A percentile compares a stretch with the other conserved stretches of the same genome.
phyloP scores from a whole-genome alignment of 37 sponge, comb jelly and placozoan genomes.

The Cliona cf. orientalis region DNA sequence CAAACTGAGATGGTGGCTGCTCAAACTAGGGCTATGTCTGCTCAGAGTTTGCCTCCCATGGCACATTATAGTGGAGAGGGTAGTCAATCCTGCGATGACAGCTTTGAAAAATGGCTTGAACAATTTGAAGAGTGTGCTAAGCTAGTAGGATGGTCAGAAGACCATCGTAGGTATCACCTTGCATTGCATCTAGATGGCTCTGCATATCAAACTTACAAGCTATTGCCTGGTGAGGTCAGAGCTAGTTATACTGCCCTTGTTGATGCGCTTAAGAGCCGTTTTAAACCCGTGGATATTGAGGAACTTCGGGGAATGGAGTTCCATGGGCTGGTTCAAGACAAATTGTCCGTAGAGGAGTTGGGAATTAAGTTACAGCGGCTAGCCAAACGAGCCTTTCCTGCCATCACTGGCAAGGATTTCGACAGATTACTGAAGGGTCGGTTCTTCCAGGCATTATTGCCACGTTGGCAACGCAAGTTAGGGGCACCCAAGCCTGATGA shows the following conservation, averaged over 20 bases:
- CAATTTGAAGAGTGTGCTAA: conserved; percentile 35
- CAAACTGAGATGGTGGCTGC: conserved; percentile 23
- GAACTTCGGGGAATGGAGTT: too few relatives aligned
- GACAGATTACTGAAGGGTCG: too few relatives aligned
- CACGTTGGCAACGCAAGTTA: too few relatives aligned
- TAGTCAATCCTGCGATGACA: not conserved
- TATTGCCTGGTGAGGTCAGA: conserved; percentile 1
- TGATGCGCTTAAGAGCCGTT: not conserved
- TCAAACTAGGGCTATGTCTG: too few relatives aligned
- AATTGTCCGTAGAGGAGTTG: conserved; percentile 4
- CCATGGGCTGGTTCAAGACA: not conserved
- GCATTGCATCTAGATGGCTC: conserved; percentile 8
- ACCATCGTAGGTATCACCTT: conserved; percentile 26
- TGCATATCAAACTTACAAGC: not conserved
- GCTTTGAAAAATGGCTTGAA: conserved; percentile 34
- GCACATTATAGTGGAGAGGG: conserved; percentile 18
- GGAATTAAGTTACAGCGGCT: conserved; percentile 3
- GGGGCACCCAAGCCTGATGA: too few relatives aligned
- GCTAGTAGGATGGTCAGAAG: conserved; percentile 6
- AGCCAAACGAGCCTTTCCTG: too few relatives aligned
- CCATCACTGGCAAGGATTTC: too few relatives aligned
- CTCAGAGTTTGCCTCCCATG: too few relatives aligned
- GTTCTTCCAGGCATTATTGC: too few relatives aligned
- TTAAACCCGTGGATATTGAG: not conserved
- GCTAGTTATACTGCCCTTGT: conserved; percentile 4